Base-by-base conservation (phyloP, 2,888 invertebrate species). In the Omphaloscelis lunosa region DNA sequence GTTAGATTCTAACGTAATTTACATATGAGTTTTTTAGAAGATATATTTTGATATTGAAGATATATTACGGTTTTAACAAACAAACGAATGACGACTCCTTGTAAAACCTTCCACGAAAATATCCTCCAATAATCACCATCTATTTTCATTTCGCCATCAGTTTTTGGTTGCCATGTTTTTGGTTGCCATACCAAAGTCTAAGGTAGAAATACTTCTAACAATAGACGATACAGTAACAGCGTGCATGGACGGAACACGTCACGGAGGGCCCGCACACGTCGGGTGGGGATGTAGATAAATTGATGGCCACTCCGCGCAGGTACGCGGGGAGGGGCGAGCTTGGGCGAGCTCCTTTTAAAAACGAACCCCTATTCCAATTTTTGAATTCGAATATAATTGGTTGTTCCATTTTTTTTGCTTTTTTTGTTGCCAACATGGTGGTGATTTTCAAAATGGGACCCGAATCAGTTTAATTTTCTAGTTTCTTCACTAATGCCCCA, bases 261-360 rank as follows among this genome's bases (percentile, higher is more conserved):
- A 92, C 90, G 87, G 86, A 88, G 87, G 91, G 88, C 90, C 91
- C 91, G 88, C 90, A 92, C 90, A 89, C 88, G 92, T 91, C 87
- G 93, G 89, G 89, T 79, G 89, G 91, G 94, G 92, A 93, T 94
- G 94, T 94, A 92, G 93, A 90, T 89, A 92, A 93, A 95, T 94
- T 93, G 93, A 95, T 96, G 91, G 94, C 93, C 92, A 91, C 92
- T 91, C 89, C 88, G 88, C 91, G 89, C 95, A 95, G 95, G 95
- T 95, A 95, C 89, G 90, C 89, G 92, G 92, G 94, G 80, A 72
- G 80, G 87, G 92, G 89, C 89, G 84, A 90, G 88, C 77, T 82
- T 41, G 82, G 29, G 75, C 23, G 58, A 82, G 63, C 82, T 81
- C 86, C 90, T 93, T 92, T 89, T 90, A 93, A 93, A 90, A 92